Base-by-base conservation (phyloP, 2,888 invertebrate species). In the Yponomeuta sedellus region DNA sequence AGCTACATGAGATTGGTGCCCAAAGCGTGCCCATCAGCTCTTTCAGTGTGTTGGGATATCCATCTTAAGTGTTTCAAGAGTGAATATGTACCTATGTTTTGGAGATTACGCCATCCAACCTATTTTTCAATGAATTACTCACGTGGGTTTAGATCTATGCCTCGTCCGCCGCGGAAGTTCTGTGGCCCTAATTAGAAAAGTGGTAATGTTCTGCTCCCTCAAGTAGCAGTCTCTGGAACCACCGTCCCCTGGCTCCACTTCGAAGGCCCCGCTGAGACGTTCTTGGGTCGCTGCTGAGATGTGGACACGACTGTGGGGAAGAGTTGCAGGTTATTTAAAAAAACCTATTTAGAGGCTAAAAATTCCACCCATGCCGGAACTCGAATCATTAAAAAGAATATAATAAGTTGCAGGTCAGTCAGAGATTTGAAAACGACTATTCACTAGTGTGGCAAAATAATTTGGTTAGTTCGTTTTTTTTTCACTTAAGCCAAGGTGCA, bases 181-280 rank as follows among this genome's bases (percentile, higher is more conserved):
- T 1, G 94, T 93, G 74, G 94, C 94, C 79, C 95, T 96, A 71
- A 99, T 96, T 68, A 99, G 92, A 88, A 94, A 99, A 2, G 99
- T 99, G 73, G 94, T 94, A 67, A 98, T 94, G 75, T 95, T 94
- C 73, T 97, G 94, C 73, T 97, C 97, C 74, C 95, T 94, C 52
- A 99, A 92, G 88, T 97, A 98, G 67, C 94, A 92, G 83, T 97
- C 96, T 64, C 98, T 92, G 20, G 94, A 94, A 40, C 94, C 95
- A 0, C 98, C 99, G 73, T 96, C 93, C 0, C 99, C 99, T 0
- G 97, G 96, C 79, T 99, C 99, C 67, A 99, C 97, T 75, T 98
- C 97, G 80, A 98, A 99, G 11, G 96, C 95, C 10, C 95, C 96
- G 75, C 96, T 95, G 69, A 99, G 91, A 77, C 95, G 98, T 68